phyloP scores from a whole-genome alignment of 2,797 vertebrate genomes.

The Microtus obscurus region DNA sequence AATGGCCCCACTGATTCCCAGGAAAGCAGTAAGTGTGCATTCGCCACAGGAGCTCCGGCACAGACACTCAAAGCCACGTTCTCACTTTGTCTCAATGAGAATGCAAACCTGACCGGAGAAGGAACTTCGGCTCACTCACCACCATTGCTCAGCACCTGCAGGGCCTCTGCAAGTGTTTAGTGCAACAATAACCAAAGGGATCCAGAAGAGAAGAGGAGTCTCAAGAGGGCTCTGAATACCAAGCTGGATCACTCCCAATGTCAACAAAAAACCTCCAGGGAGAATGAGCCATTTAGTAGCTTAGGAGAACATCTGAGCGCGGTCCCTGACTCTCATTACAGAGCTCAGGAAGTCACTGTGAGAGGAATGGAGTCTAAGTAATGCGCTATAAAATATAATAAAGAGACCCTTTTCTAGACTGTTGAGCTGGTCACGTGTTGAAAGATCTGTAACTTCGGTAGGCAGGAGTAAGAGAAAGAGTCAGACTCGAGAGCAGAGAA shows the following conservation, averaged over 20 bases:
- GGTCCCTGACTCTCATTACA: background rate
- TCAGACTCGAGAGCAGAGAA: background rate
- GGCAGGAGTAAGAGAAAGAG: background rate
- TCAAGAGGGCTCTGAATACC: background rate
- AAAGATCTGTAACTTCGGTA: background rate
- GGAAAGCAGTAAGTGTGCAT: background rate
- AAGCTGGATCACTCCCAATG: background rate
- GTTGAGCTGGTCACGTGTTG: background rate
- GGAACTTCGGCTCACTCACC: background rate
- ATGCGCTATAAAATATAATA: background rate
- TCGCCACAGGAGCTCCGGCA: background rate
- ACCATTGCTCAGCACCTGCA: background rate
- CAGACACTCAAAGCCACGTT: background rate
- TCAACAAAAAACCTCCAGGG: background rate
- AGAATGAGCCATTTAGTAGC: background rate
- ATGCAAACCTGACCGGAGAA: background rate
- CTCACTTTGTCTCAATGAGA: background rate
- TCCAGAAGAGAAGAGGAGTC: background rate
- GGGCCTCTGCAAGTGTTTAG: background rate
- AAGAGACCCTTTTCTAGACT: background rate
- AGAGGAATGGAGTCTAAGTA: background rate
- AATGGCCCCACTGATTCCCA: background rate
- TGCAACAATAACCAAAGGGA: background rate
- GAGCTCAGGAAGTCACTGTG: background rate
- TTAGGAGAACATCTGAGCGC: background rate